Percentiles rank a stretch among this genome's conserved stretches.
Evolutionary conservation across 2,797 vertebrate species (phyloP).

Genomic region (Mus minutoides): DNA sequence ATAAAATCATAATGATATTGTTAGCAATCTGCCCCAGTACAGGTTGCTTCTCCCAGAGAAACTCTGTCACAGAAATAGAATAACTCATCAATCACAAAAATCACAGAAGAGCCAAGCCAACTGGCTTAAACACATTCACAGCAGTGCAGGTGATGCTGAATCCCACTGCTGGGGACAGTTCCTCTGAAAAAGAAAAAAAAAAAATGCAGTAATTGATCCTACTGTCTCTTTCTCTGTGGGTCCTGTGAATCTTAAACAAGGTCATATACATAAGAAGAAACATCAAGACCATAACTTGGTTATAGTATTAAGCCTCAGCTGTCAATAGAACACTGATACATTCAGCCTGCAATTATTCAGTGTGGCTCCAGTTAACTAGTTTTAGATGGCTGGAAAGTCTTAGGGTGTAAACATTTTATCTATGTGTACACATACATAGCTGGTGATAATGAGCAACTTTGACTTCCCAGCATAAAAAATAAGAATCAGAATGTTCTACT

Average conservation of each 20-base stretch:
- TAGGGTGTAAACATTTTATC: not conserved
- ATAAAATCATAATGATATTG: constrained; percentile 80
- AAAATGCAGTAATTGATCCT: constrained; percentile 53
- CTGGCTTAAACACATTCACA: constrained; percentile 68
- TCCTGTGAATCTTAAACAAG: not conserved
- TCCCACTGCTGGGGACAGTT: constrained; percentile 10
- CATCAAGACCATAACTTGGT: not conserved
- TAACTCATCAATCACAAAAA: constrained; percentile 81
- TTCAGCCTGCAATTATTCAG: not conserved
- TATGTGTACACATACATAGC: accelerated
- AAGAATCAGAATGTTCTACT: not conserved
- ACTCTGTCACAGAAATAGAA: constrained; percentile 78
- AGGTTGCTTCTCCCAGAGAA: constrained; percentile 75
- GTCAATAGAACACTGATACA: not conserved
- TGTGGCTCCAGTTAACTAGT: not conserved
- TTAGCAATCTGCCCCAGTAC: constrained; percentile 72
- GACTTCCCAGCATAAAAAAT: not conserved
- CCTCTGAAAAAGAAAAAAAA: constrained; percentile 20
- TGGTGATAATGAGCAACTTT: not conserved
- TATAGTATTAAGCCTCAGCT: not conserved
- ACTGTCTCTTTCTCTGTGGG: not conserved
- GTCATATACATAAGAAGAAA: not conserved
- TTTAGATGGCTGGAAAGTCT: not conserved
- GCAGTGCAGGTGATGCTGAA: constrained; percentile 67
- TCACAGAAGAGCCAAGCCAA: constrained; percentile 72